These are phyloP conservation scores for Pasiphila rectangulata DNA, from an alignment of 2,888 invertebrate genomes.

Conservation along the genomic window DNA sequence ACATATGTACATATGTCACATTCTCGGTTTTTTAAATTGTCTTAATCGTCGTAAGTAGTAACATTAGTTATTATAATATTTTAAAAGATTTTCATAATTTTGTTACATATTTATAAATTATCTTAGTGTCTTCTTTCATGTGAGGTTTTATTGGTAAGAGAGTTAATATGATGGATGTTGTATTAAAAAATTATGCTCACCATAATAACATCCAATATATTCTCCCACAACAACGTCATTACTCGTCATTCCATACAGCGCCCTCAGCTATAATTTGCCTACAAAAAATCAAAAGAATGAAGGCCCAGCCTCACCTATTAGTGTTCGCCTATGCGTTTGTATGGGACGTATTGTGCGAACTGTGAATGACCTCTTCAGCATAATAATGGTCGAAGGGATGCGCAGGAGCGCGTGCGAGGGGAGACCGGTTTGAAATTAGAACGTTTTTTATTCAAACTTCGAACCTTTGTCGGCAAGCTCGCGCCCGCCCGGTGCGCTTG, in stretches of 20 bases:
- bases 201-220: constrained; percentile 12
- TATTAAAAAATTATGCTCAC: constrained; percentile 1
- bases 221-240: constrained; percentile 24
- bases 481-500: constrained; percentile 74
- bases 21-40: no score
- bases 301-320: constrained; percentile 60
- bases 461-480: constrained; percentile 74
- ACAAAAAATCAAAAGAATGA: constrained; percentile 42
- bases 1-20: no score
- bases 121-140: no score
- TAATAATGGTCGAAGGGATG: constrained; percentile 77
- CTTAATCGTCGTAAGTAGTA: no score
- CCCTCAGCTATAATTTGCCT: constrained; percentile 30
- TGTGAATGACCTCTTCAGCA: constrained; percentile 80
- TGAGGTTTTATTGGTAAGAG: no score
- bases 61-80: no score
- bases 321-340: constrained; percentile 52
- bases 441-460: constrained; percentile 69
- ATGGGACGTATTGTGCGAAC: constrained; percentile 65
- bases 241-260: constrained; percentile 28
- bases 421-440: constrained; percentile 81
- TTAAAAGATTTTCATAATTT: no score
- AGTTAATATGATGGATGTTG: neutral
- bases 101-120: no score
- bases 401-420: constrained; percentile 76